A percentile compares a stretch with the other conserved stretches of the same genome.
Conservation (phyloP, 2,888 invertebrate genomes). For the Chaitophorus viminalis region DNA sequence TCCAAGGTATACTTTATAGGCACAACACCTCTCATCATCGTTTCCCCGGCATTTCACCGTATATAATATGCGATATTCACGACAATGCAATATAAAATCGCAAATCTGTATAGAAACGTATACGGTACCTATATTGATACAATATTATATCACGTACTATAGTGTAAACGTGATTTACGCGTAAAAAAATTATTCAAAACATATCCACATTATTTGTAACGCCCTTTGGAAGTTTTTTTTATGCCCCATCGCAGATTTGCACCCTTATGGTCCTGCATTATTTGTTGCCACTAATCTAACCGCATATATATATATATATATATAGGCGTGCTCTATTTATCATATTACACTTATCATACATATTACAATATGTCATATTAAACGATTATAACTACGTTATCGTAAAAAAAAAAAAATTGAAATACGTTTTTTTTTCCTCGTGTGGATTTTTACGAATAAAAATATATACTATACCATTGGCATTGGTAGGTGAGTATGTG, state of each 20-base stretch:
- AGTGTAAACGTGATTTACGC: neutral
- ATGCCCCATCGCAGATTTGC: constrained; percentile 5
- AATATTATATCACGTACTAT: too few relatives aligned
- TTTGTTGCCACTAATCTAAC: constrained; percentile 1
- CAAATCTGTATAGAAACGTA: neutral
- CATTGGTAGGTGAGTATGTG: neutral
- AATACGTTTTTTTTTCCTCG: neutral
- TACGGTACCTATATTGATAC: too few relatives aligned
- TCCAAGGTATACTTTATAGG: too few relatives aligned
- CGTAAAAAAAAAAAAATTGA: neutral
- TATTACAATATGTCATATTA: neutral
- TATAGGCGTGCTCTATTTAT: too few relatives aligned
- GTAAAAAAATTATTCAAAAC: constrained; percentile 20
- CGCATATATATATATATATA: neutral
- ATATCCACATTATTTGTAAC: constrained; percentile 16
- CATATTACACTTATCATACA: neutral
- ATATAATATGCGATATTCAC: too few relatives aligned
- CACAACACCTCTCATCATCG: too few relatives aligned
- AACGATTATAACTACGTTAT: neutral
- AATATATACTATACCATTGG: neutral
- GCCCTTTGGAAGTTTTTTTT: constrained; percentile 8
- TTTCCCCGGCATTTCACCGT: too few relatives aligned
- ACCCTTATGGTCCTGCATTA: constrained; percentile 38
- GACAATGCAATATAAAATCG: too few relatives aligned
- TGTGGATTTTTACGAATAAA: neutral